Conservation (phyloP, 1,140 invertebrate genomes). For the Danaus melanippus region DNA sequence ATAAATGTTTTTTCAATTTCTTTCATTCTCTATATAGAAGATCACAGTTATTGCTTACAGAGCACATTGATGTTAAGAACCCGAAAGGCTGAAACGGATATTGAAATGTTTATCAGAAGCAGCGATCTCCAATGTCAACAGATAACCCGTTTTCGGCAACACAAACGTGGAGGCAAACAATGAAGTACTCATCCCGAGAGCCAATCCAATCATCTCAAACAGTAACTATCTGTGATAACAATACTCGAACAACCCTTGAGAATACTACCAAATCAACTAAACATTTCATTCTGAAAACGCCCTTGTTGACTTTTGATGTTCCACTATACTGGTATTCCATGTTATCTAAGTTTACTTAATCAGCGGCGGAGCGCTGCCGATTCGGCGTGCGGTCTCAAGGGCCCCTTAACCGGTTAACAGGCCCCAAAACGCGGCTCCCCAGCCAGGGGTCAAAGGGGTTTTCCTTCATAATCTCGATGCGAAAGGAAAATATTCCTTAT, state of each 20-base stretch:
- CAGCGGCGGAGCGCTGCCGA: slow-evolving; percentile 53
- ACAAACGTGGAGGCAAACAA: slow-evolving; percentile 26
- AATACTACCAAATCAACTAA: slow-evolving; percentile 64
- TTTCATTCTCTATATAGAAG: no score
- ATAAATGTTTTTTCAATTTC: no score
- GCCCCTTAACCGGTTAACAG: slow-evolving; percentile 56
- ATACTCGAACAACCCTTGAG: slow-evolving; percentile 59
- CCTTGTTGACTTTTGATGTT: slow-evolving; percentile 68
- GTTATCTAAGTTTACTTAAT: slow-evolving; percentile 70
- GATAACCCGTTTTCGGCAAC: slow-evolving; percentile 29
- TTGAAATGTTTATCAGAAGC: slow-evolving; percentile 23
- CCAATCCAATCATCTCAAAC: slow-evolving; percentile 66
- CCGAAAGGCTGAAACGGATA: slow-evolving; percentile 20
- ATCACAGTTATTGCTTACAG: no score
- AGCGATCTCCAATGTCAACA: slow-evolving; percentile 29
- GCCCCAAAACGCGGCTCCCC: slow-evolving; percentile 32
- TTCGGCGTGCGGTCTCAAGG: slow-evolving; percentile 46
- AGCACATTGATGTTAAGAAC: background rate
- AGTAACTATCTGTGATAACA: slow-evolving; percentile 62
- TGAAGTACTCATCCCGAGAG: slow-evolving; percentile 38
- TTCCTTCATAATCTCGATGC: slow-evolving; percentile 49
- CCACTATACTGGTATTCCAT: slow-evolving; percentile 39
- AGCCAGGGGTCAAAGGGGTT: slow-evolving; percentile 41
- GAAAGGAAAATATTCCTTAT: slow-evolving; percentile 67
- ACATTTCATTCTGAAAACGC: slow-evolving; percentile 46